These are phyloP conservation scores for Nesogale talazaci DNA, from an alignment of 2,113 vertebrate genomes.

Conservation along the genomic window DNA sequence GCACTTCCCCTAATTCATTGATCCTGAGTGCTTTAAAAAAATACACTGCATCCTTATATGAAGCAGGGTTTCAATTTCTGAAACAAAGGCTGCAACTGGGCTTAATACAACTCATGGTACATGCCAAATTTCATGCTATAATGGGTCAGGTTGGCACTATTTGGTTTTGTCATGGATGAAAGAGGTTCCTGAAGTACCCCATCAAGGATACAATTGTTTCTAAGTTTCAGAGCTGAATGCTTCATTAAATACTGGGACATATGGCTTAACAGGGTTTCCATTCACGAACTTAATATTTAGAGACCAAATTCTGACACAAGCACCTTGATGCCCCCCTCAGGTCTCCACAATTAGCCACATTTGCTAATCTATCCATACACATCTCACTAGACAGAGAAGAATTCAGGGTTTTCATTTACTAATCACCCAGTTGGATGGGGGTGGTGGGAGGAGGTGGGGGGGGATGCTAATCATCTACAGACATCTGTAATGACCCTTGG, in stretches of 20 bases:
- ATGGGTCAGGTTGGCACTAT: slow-evolving; percentile 69
- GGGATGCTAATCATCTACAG: slow-evolving; percentile 84
- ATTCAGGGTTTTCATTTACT: slow-evolving; percentile 85
- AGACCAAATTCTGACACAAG: slow-evolving; percentile 75
- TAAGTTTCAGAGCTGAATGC: slow-evolving; percentile 81
- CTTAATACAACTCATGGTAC: slow-evolving; percentile 74
- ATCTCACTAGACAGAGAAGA: slow-evolving; percentile 75
- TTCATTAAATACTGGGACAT: slow-evolving; percentile 81
- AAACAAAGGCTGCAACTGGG: slow-evolving; percentile 77
- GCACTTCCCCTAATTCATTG: slow-evolving; percentile 79
- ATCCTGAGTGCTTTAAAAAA: slow-evolving; percentile 83
- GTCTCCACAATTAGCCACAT: slow-evolving; percentile 78
- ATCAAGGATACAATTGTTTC: slow-evolving; percentile 79
- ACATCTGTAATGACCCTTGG: slow-evolving; percentile 85
- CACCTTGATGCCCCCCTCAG: slow-evolving; percentile 72
- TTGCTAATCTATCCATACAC: slow-evolving; percentile 82
- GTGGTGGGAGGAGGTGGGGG: neutral
- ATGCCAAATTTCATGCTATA: slow-evolving; percentile 52
- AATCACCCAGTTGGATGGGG: slow-evolving; percentile 79
- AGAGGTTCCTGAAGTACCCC: slow-evolving; percentile 71
- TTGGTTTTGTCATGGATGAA: slow-evolving; percentile 73
- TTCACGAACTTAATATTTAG: slow-evolving; percentile 82
- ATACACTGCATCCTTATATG: slow-evolving; percentile 68
- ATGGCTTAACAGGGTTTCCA: slow-evolving; percentile 68
- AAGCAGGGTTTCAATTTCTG: slow-evolving; percentile 80